Percentiles rank a stretch among this genome's conserved stretches.
Conservation (phyloP, 2,888 invertebrate genomes). For the Eristalinus sepulchralis region DNA sequence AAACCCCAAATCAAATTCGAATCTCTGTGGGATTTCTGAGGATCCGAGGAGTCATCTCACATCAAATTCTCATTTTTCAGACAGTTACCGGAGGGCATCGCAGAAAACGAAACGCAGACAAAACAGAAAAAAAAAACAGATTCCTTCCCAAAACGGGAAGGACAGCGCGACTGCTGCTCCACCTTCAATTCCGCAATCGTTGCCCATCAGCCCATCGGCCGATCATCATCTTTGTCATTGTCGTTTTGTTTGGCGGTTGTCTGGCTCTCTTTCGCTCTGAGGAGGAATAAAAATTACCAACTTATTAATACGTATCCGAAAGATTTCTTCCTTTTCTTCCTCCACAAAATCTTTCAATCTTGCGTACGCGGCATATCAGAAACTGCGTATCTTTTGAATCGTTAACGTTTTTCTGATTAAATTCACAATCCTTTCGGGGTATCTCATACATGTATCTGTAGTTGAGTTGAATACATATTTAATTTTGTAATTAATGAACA, state of each 20-base stretch:
- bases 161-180: conserved; percentile 47
- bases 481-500: conserved; percentile 76
- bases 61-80: conserved; percentile 58
- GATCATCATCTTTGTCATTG: conserved; percentile 36
- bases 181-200: conserved; percentile 47
- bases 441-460: conserved; percentile 16
- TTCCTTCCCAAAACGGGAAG: conserved; percentile 52
- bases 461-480: conserved; percentile 22
- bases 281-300: conserved; percentile 60
- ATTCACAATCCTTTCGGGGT: conserved; percentile 27
- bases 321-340: conserved; percentile 43
- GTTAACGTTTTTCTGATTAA: background rate
- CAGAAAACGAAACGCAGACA: background rate
- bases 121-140: conserved; percentile 48
- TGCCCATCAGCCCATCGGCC: background rate
- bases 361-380: conserved; percentile 15
- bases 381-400: conserved; percentile 2
- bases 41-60: conserved; percentile 57
- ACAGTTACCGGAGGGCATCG: conserved; percentile 12
- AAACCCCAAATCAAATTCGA: conserved; percentile 45
- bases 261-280: background rate
- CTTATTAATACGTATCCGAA: conserved; percentile 69
- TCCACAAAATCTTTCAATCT: conserved; percentile 69
- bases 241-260: conserved; percentile 6
- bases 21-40: conserved; percentile 20